Evolutionary conservation across 2,888 invertebrate genomes (phyloP).

Genomic region (Cheilosia variabilis): DNA sequence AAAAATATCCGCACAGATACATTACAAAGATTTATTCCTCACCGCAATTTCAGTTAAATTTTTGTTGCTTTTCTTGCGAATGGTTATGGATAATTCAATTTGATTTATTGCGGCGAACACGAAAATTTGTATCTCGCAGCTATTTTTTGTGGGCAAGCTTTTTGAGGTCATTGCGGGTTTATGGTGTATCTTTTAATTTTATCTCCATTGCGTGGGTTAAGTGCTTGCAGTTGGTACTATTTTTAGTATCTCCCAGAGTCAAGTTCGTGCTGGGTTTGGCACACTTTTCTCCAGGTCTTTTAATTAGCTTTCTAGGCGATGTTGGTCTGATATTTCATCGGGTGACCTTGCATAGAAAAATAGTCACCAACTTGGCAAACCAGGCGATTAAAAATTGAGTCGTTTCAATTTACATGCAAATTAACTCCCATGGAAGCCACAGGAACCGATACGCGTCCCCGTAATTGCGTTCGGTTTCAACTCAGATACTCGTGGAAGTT

Average conservation of each 20-base stretch:
- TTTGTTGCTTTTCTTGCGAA: background rate
- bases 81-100: conserved; percentile 56
- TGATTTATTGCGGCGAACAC: conserved; percentile 55
- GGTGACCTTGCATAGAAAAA: background rate
- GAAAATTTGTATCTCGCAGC: conserved; percentile 32
- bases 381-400: conserved; percentile 52
- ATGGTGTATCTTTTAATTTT: conserved; percentile 52
- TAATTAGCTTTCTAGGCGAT: background rate
- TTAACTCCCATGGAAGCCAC: conserved; percentile 58
- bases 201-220: conserved; percentile 53
- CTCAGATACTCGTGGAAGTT: conserved; percentile 41
- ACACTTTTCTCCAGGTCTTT: conserved; percentile 8
- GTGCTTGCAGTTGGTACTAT: background rate
- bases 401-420: conserved; percentile 64
- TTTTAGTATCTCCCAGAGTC: too few species aligned
- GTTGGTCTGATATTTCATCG: too few species aligned
- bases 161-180: conserved; percentile 23
- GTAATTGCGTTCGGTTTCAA: background rate
- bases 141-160: background rate
- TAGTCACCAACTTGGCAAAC: too few species aligned
- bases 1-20: conserved; percentile 22
- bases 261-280: conserved; percentile 3
- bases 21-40: conserved; percentile 34
- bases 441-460: conserved; percentile 12
- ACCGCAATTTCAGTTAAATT: conserved; percentile 23